Conservation (phyloP, 2,113 vertebrate genomes). For the Callopanchax toddi region DNA sequence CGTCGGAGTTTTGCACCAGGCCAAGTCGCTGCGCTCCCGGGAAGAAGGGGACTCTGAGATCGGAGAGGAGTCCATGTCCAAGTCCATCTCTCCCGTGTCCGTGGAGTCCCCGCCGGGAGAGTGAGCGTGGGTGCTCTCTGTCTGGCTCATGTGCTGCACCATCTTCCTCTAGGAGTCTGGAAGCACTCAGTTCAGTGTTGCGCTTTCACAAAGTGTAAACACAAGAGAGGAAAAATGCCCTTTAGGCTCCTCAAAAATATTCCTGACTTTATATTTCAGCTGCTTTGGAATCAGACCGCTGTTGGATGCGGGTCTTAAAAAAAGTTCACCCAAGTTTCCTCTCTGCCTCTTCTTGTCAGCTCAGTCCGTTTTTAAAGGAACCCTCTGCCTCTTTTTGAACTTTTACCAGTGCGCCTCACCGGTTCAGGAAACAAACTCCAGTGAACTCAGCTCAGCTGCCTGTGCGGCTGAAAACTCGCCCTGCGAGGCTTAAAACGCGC, state of each 20-base stretch:
- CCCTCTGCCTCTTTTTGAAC: slow-evolving; percentile 13
- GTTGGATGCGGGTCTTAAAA: slow-evolving; percentile 17
- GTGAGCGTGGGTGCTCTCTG: slow-evolving; percentile 89
- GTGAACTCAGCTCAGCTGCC: slow-evolving; percentile 74
- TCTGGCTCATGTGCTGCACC: slow-evolving; percentile 92
- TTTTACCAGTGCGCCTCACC: slow-evolving; percentile 36
- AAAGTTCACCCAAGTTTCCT: slow-evolving; percentile 66
- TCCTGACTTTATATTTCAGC: slow-evolving; percentile 33
- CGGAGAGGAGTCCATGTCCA: slow-evolving; percentile 94
- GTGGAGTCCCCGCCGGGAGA: slow-evolving; percentile 89
- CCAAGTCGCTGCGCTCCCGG: slow-evolving; percentile 89
- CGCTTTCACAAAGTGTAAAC: slow-evolving; percentile 43
- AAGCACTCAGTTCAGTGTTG: slow-evolving; percentile 24
- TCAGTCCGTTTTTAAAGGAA: slow-evolving; percentile 23
- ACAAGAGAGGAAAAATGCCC: slow-evolving; percentile 4
- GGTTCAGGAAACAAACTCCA: slow-evolving; percentile 16
- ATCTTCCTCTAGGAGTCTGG: slow-evolving; percentile 70
- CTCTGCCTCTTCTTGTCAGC: slow-evolving; percentile 22
- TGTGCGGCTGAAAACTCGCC: slow-evolving; percentile 79
- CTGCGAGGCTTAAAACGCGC: slow-evolving; percentile 50
- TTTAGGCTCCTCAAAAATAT: slow-evolving; percentile 1
- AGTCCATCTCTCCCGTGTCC: slow-evolving; percentile 91
- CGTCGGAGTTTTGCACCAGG: slow-evolving; percentile 97
- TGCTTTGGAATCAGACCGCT: background rate
- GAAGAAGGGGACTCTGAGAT: slow-evolving; percentile 91